A percentile compares a stretch with the other conserved stretches of the same genome.
These are phyloP conservation scores for Hipparchia semele DNA, from an alignment of 2,888 invertebrate species.

Conservation along the genomic window DNA sequence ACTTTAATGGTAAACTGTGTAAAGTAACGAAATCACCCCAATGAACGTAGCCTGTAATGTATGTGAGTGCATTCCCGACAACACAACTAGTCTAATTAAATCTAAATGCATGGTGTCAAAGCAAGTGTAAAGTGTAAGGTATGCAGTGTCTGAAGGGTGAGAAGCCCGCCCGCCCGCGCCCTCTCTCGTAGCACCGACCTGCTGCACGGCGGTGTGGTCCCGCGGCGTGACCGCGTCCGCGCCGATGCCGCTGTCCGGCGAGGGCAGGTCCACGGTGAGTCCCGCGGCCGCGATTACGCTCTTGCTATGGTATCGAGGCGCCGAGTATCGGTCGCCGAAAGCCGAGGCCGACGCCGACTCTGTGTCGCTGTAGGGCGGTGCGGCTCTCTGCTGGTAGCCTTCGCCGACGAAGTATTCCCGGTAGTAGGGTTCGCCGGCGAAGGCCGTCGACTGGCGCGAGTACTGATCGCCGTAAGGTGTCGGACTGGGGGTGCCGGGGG, in stretches of 20 bases:
- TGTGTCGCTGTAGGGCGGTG: slow-evolving; percentile 81
- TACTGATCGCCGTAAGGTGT: slow-evolving; percentile 83
- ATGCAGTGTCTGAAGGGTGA: slow-evolving; percentile 45
- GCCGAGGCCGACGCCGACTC: slow-evolving; percentile 84
- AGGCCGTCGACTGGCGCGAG: slow-evolving; percentile 81
- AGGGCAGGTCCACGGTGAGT: slow-evolving; percentile 96
- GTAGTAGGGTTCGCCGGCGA: slow-evolving; percentile 89
- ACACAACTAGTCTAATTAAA: slow-evolving; percentile 11
- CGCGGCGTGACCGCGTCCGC: slow-evolving; percentile 96
- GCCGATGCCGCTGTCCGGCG: slow-evolving; percentile 98
- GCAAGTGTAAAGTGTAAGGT: slow-evolving; percentile 45
- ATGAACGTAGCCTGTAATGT: neutral
- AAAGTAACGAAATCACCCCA: slow-evolving; percentile 12
- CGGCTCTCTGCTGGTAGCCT: slow-evolving; percentile 84
- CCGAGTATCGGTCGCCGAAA: slow-evolving; percentile 87
- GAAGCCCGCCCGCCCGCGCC: slow-evolving; percentile 77
- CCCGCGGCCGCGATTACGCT: slow-evolving; percentile 90
- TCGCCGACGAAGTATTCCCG: slow-evolving; percentile 90
- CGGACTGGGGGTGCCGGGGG: slow-evolving; percentile 86
- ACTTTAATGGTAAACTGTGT: neutral
- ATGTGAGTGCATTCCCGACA: slow-evolving; percentile 5
- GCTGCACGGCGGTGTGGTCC: slow-evolving; percentile 94
- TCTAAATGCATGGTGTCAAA: slow-evolving; percentile 32
- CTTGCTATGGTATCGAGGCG: slow-evolving; percentile 88
- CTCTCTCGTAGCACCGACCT: slow-evolving; percentile 85